phyloP scores from a whole-genome alignment of 1,140 invertebrate genomes.

The Cotesia chilonis region DNA sequence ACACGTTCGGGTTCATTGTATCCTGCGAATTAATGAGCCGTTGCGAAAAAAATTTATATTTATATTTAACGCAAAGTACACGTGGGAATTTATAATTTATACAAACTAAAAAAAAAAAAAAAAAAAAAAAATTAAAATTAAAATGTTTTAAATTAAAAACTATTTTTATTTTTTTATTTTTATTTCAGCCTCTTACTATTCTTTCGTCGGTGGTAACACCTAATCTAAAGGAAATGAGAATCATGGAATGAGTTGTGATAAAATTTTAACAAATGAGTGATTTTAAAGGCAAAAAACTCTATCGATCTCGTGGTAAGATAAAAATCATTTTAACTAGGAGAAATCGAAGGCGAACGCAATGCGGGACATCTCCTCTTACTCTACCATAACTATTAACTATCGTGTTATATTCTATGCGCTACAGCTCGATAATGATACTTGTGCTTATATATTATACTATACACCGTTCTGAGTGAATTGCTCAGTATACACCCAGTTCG shows the following conservation, averaged over 20 bases:
- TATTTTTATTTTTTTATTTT: too few relatives aligned
- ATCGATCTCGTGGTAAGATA: not conserved
- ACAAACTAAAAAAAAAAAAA: too few relatives aligned
- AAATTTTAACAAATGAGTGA: constrained; percentile 1
- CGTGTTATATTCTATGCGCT: not conserved
- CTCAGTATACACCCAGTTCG: not conserved
- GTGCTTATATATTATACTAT: too few relatives aligned
- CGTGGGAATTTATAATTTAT: not conserved
- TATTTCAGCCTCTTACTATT: too few relatives aligned
- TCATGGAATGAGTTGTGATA: too few relatives aligned
- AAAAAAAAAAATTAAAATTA: too few relatives aligned
- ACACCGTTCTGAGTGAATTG: too few relatives aligned
- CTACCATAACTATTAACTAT: not conserved
- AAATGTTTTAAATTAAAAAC: too few relatives aligned
- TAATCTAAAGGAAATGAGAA: too few relatives aligned
- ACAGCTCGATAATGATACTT: too few relatives aligned
- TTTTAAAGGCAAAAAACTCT: not conserved
- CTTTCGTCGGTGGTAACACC: too few relatives aligned
- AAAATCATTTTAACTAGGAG: constrained; percentile 21
- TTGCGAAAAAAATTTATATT: not conserved
- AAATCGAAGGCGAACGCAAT: constrained; percentile 32
- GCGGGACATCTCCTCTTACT: not conserved
- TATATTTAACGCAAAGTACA: not conserved
- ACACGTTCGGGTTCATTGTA: constrained; percentile 2
- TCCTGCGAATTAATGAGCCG: not conserved